Evolutionary conservation across 2,888 invertebrate genomes (phyloP).

Genomic region (Drosophila infuscata): DNA sequence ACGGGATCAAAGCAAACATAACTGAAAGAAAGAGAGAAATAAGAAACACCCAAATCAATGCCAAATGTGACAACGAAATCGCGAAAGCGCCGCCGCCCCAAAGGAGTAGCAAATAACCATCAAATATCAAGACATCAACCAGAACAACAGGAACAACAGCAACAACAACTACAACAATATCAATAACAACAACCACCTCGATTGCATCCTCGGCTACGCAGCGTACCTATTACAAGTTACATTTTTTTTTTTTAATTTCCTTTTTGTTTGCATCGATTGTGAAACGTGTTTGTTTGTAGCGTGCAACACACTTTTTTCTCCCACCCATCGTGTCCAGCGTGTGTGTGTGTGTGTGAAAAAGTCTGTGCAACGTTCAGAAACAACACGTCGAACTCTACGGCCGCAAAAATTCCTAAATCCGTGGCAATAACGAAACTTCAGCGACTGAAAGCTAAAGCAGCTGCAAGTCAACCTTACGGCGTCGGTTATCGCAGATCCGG

Average conservation of each 20-base stretch:
- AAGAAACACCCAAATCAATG: slow-evolving; percentile 46
- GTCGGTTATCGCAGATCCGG: slow-evolving; percentile 70
- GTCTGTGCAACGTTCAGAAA: slow-evolving; percentile 65
- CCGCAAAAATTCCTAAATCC: slow-evolving; percentile 83
- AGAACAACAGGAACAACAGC: slow-evolving; percentile 1
- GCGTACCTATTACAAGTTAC: slow-evolving; percentile 22
- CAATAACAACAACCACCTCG: slow-evolving; percentile 1
- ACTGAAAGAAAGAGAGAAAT: slow-evolving; percentile 3
- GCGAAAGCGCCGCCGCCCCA: slow-evolving; percentile 53
- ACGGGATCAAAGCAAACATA: slow-evolving; percentile 29
- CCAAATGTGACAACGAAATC: slow-evolving; percentile 67
- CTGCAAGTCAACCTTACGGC: slow-evolving; percentile 80
- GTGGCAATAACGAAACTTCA: slow-evolving; percentile 81
- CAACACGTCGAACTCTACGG: slow-evolving; percentile 64
- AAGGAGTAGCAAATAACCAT: slow-evolving; percentile 42
- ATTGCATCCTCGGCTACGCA: slow-evolving; percentile 19
- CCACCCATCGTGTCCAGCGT: slow-evolving; percentile 49
- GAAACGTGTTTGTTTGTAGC: slow-evolving; percentile 64
- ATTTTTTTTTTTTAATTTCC: slow-evolving; percentile 27
- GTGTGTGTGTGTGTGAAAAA: slow-evolving; percentile 58
- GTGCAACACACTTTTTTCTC: slow-evolving; percentile 78
- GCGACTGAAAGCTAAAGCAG: slow-evolving; percentile 83
- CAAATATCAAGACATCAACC: slow-evolving; percentile 26
- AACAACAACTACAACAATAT: background rate
- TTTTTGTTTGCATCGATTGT: slow-evolving; percentile 57